These are phyloP conservation scores for Parambassis ranga DNA, from an alignment of 2,797 vertebrate species.

Conservation along the genomic window DNA sequence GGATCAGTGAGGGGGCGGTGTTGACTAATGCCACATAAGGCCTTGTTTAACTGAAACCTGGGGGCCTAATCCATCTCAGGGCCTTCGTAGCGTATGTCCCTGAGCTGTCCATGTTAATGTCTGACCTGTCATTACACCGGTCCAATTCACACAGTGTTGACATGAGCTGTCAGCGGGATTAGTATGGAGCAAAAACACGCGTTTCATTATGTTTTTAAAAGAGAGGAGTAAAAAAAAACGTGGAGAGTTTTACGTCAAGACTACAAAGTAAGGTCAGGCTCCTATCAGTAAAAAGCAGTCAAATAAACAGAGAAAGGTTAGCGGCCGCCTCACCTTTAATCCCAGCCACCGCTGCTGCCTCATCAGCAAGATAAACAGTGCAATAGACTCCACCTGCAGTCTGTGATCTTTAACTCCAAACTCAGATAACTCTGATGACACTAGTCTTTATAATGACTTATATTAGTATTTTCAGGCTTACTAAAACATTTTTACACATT, in stretches of 20 bases:
- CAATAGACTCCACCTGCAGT: too few relatives aligned
- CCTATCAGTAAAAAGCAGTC: constrained; percentile 13
- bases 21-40: constrained; percentile 62
- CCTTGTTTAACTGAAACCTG: constrained; percentile 53
- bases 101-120: constrained; percentile 72
- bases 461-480: too few relatives aligned
- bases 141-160: constrained; percentile 71
- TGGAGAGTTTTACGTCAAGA: not conserved
- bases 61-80: constrained; percentile 56
- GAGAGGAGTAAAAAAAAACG: constrained; percentile 13
- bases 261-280: constrained; percentile 31
- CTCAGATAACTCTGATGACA: too few relatives aligned
- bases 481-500: too few relatives aligned
- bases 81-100: constrained; percentile 35
- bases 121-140: constrained; percentile 71
- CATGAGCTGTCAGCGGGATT: constrained; percentile 70
- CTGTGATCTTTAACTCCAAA: too few relatives aligned
- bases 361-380: too few relatives aligned
- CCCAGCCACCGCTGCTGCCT: not conserved
- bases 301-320: constrained; percentile 24
- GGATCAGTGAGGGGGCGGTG: not conserved
- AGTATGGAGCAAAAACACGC: constrained; percentile 58
- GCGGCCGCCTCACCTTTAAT: constrained; percentile 7
- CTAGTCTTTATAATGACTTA: too few relatives aligned
- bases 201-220: constrained; percentile 54